phyloP scores from a whole-genome alignment of 1,140 invertebrate species.

The Meloidogyne floridensis region DNA sequence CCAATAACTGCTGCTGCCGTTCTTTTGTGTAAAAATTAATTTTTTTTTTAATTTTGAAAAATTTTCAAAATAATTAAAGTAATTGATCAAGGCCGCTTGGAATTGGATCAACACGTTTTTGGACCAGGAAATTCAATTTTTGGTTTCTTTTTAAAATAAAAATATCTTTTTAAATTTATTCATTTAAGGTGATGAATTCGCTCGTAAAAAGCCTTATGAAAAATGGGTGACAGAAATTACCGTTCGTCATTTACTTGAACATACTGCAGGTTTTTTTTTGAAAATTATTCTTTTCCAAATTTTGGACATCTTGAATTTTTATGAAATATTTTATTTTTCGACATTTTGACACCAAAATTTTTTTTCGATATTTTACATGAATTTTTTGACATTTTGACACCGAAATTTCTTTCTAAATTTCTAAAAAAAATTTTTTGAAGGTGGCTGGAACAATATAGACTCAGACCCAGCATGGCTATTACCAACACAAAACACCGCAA shows the following conservation, averaged over 20 bases:
- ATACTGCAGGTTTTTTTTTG: constrained; percentile 52
- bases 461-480: constrained; percentile 63
- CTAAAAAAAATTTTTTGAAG: constrained; percentile 31
- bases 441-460: constrained; percentile 64
- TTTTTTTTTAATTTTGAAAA: neutral
- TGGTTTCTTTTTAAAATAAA: constrained; percentile 39
- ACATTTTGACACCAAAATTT: neutral
- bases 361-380: neutral
- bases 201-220: constrained; percentile 50
- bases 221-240: constrained; percentile 60
- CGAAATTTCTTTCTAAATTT: neutral
- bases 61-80: constrained; percentile 22
- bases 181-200: constrained; percentile 56
- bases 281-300: neutral
- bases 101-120: constrained; percentile 59
- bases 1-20: constrained; percentile 64
- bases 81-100: constrained; percentile 54
- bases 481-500: constrained; percentile 50
- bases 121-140: constrained; percentile 52
- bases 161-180: neutral
- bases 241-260: constrained; percentile 61
- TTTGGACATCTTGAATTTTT: neutral
- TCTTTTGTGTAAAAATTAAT: constrained; percentile 40
- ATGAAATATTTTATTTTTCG: constrained; percentile 21
- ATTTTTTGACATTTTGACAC: neutral